Base-by-base conservation (phyloP, 2,113 vertebrate genomes). In the Oryzias melastigma region DNA sequence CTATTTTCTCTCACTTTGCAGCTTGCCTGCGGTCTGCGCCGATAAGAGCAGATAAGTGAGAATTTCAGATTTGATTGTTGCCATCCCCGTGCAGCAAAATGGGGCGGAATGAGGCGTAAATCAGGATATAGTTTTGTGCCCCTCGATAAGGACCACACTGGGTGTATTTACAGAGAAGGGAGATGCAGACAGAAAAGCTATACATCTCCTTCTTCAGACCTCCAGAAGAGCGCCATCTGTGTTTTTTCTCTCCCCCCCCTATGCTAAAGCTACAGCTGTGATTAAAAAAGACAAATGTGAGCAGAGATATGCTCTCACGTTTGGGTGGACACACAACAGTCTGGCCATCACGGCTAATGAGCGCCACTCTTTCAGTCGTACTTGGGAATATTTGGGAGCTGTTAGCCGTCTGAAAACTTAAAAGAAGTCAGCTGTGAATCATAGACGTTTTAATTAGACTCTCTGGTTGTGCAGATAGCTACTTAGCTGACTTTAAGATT, bases 61-160 rank as follows among this genome's bases (percentile, higher is more conserved):
- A 50, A 57, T 58, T 27, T 58, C 5, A 48, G 56, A 55, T 55
- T 68, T 58, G 14, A 58, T 54, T 55, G 27, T 44, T 68, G n/a
- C 42, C 46, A 17, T 64, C 76, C n/a, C 52, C 15, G 3, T 19
- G 61, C 18, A 43, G 45, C 54, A 69, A 58, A 71, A 64, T 62
- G 13, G 52, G 63, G 43, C 1, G 24, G 62, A 63, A 20, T 48
- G 57, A 70, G 53, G 51, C 35, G 7, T 78, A 75, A 75, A 71
- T 78, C 67, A 63, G 77, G 61, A 62, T 66, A 62, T 69, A 54
- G 57, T 17, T 68, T 58, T 73, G 66, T 48, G 68, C 75, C 73
- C 65, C 51, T 66, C 68, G 70, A 84, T 74, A 76, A 81, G 68
- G 63, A 78, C 77, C 78, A 75, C 75, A 81, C 56, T 64, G 68